phyloP scores from a whole-genome alignment of 2,797 vertebrate species.

The Oophaga sylvatica region DNA sequence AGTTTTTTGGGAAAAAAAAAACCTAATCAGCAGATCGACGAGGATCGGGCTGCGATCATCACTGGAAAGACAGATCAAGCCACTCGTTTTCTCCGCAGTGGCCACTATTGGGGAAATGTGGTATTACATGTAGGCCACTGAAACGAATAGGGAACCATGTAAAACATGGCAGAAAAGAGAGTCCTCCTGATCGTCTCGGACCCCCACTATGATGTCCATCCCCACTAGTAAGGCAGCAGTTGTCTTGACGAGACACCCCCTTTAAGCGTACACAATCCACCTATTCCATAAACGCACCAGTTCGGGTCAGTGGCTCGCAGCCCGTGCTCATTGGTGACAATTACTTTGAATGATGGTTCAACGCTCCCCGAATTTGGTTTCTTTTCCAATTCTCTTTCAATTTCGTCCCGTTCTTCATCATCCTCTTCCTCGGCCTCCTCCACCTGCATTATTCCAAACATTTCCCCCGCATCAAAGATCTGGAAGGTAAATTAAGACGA shows the following conservation, averaged over 20 bases:
- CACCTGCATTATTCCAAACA: conserved; percentile 90
- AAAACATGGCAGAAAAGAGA: too few species aligned
- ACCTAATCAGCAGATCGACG: too few species aligned
- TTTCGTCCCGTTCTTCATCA: conserved; percentile 65
- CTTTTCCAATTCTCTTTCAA: conserved; percentile 65
- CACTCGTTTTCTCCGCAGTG: background rate
- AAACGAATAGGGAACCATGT: too few species aligned
- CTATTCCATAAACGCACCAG: conserved; percentile 75
- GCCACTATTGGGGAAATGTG: background rate
- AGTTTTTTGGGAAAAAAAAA: too few species aligned
- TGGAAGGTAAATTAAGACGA: conserved; percentile 60
- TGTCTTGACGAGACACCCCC: background rate
- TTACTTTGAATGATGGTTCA: conserved; percentile 82
- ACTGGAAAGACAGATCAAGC: background rate
- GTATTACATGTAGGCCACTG: background rate
- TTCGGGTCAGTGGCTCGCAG: conserved; percentile 78
- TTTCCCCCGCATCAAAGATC: conserved; percentile 92
- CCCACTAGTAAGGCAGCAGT: too few species aligned
- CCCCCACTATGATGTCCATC: too few species aligned
- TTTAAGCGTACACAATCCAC: background rate
- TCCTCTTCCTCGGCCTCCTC: conserved; percentile 73
- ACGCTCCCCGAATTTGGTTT: conserved; percentile 68
- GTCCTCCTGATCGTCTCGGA: too few species aligned
- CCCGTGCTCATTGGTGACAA: conserved; percentile 84
- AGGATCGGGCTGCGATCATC: background rate